Percentiles rank a stretch among this genome's conserved stretches.
Conservation (phyloP, 1,140 invertebrate species). For the Stenopsyche tienmushanensis region DNA sequence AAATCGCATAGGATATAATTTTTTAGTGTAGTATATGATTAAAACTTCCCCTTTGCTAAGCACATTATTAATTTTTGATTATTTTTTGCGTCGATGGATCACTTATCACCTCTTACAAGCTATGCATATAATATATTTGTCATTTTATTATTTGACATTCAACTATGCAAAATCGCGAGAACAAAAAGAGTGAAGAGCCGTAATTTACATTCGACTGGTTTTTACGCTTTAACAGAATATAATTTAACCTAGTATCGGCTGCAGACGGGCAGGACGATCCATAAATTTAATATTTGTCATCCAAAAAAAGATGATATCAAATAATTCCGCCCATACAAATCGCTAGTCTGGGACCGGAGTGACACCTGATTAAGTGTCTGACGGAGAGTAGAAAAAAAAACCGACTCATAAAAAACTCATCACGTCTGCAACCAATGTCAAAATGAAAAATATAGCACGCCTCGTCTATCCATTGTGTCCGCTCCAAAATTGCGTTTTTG, state of each 20-base stretch:
- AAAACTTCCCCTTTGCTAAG: too few relatives aligned
- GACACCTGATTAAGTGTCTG: not conserved
- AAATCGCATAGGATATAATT: too few relatives aligned
- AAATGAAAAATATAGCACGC: slow-evolving; percentile 1
- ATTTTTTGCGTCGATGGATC: too few relatives aligned
- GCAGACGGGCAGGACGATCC: not conserved
- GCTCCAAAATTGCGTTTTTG: not conserved
- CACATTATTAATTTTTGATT: too few relatives aligned
- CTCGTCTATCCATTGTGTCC: slow-evolving; percentile 8
- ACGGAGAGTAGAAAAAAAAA: not conserved
- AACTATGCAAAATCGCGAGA: not conserved
- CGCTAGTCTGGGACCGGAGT: not conserved
- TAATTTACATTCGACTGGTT: not conserved
- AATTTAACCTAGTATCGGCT: not conserved
- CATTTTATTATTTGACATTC: not conserved
- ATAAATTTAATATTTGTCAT: slow-evolving; percentile 26
- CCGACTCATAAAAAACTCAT: not conserved
- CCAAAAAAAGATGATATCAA: slow-evolving; percentile 17
- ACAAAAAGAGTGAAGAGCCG: not conserved
- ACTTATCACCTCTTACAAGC: too few relatives aligned
- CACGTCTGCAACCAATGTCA: slow-evolving; percentile 1
- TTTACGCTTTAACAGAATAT: not conserved
- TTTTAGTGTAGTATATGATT: too few relatives aligned
- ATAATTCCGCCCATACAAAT: slow-evolving; percentile 18
- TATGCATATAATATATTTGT: too few relatives aligned